Base-by-base conservation (phyloP, 2,888 invertebrate species). In the Pheosia gnoma region DNA sequence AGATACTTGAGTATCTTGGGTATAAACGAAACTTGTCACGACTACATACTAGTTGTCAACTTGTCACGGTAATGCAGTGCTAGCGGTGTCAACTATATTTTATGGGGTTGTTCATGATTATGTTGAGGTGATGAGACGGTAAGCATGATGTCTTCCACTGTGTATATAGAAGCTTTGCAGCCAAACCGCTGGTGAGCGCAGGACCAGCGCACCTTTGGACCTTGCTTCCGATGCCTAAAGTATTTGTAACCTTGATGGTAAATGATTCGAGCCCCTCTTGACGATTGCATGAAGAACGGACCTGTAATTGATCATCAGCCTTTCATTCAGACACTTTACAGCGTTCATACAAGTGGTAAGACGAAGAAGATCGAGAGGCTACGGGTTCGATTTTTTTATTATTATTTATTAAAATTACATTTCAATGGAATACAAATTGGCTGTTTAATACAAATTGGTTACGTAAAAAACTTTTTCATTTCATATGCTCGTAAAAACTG, bases 81-180 rank as follows among this genome's bases (percentile, higher is more conserved):
- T 25, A 25, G 25, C 25, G 0, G 2, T 25, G 25, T 25, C 25
- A 25, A 25, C 25, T 25, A 25, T 25, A 51, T 6, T 11, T 61
- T 58, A 61, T 51, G 38, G 3, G 65, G 45, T 7, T 66, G 70
- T 10, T 52, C 58, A 53, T 78, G 75, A 13, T 66, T 75, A 54
- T 82, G 25, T 25, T 25, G 80, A 7, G 61, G 36, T 5, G 60
- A 45, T 37, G 72, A 77, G 0, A 63, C 59, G 0, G 59, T 60
- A 0, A 76, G 38, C 3, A 83, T 67, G 7, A 37, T 57, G 11
- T 81, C 69, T 13, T 78, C 68, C 1, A 78, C 38, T 0, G 82
- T 85, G 49, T 77, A 74, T 7, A 84, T 60, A 0, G 65, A 65
- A 0, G 82, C 80, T 64, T 70, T 79, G 47, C 83, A 84, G 3